phyloP scores from a whole-genome alignment of 2,797 vertebrate species.

The Lagothrix lagotricha region DNA sequence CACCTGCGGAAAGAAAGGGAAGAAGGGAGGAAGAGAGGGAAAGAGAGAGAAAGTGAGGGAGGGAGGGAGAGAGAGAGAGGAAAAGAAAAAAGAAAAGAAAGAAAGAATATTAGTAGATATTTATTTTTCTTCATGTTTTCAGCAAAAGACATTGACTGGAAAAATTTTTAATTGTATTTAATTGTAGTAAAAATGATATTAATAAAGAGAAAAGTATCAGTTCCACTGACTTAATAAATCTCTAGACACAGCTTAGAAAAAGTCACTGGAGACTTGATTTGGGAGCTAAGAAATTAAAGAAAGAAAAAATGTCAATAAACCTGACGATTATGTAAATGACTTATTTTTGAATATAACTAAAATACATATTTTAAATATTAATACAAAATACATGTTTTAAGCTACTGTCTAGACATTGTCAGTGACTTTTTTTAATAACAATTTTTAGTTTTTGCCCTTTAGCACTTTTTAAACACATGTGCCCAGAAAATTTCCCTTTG shows the following conservation, averaged over 20 bases:
- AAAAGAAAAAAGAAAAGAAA: too few relatives aligned
- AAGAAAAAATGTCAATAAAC: background rate
- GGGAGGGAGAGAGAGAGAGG: too few relatives aligned
- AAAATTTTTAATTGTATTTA: slow-evolving; percentile 6
- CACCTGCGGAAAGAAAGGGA: background rate
- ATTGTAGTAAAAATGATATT: background rate
- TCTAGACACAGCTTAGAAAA: background rate
- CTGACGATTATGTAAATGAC: background rate
- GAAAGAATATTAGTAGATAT: background rate
- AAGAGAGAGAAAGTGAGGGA: background rate
- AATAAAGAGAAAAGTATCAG: background rate
- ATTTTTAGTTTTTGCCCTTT: background rate
- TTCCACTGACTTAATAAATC: background rate
- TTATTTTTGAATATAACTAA: slow-evolving; percentile 44
- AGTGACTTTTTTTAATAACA: background rate
- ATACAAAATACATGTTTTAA: background rate
- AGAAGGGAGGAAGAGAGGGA: background rate
- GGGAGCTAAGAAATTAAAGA: background rate
- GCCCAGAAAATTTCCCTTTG: background rate
- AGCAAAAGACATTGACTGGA: background rate
- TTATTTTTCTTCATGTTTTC: background rate
- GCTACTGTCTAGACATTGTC: background rate
- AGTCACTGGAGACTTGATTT: background rate
- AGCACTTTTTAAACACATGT: background rate
- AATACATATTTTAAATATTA: background rate